Evolutionary conservation across 2,113 vertebrate species (phyloP).

Genomic region (Sphaerodactylus townsendi): DNA sequence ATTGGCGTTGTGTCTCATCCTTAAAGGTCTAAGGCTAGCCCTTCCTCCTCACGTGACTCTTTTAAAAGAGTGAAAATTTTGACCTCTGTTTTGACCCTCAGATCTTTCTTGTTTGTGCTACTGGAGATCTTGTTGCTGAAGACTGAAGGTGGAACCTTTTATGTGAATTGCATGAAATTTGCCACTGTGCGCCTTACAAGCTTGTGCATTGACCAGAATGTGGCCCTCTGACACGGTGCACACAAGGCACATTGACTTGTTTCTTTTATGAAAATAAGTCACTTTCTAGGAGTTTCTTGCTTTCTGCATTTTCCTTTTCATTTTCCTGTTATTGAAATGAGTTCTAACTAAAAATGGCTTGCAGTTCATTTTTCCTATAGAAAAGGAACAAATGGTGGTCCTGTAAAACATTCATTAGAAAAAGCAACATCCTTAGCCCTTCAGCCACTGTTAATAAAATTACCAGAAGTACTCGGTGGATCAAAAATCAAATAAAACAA

Average conservation of each 20-base stretch:
- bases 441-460: too few species aligned
- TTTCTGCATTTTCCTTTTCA: neutral
- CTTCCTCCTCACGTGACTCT: too few species aligned
- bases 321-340: too few species aligned
- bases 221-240: neutral
- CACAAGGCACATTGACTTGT: neutral
- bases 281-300: neutral
- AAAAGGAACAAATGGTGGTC: neutral
- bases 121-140: neutral
- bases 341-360: too few species aligned
- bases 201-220: neutral
- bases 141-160: neutral
- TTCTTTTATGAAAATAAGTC: neutral
- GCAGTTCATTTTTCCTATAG: neutral
- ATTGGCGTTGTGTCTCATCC: too few species aligned
- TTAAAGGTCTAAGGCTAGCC: too few species aligned
- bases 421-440: neutral
- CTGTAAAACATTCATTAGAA: neutral
- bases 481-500: too few species aligned
- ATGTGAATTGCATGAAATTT: neutral
- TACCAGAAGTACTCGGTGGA: too few species aligned
- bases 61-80: too few species aligned
- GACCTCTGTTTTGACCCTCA: too few species aligned
- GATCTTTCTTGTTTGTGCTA: too few species aligned
- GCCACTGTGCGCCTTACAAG: neutral